Conservation (phyloP, 1,140 invertebrate genomes). For the Penaeus indicus region DNA sequence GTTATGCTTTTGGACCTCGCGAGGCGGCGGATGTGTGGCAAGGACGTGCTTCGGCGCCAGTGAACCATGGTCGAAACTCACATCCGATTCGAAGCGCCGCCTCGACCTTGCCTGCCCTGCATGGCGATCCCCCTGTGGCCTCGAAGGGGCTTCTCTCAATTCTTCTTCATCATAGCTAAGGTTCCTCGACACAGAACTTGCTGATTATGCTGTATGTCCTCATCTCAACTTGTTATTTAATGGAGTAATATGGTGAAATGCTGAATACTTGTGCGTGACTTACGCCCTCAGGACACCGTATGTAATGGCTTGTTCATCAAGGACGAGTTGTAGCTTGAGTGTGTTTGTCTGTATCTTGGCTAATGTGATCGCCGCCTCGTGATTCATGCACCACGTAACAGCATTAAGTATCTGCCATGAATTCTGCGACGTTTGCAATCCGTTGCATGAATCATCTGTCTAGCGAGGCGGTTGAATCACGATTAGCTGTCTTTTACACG, state of each 20-base stretch:
- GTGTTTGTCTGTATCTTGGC: too few species aligned
- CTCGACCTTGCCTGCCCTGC: not conserved
- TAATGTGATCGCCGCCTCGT: too few species aligned
- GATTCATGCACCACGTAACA: too few species aligned
- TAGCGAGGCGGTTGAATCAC: too few species aligned
- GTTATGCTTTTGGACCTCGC: slow-evolving; percentile 32
- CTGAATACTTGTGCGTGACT: slow-evolving; percentile 23
- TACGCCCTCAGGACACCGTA: not conserved
- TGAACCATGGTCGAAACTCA: not conserved
- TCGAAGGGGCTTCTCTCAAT: slow-evolving; percentile 9
- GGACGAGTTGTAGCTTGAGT: too few species aligned
- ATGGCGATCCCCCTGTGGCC: not conserved
- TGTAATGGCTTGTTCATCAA: too few species aligned
- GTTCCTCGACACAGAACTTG: slow-evolving; percentile 46
- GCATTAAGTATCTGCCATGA: too few species aligned
- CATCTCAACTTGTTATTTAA: slow-evolving; percentile 40
- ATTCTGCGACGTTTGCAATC: too few species aligned
- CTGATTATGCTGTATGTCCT: slow-evolving; percentile 42
- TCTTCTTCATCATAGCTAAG: slow-evolving; percentile 52
- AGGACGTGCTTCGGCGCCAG: not conserved
- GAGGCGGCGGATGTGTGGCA: slow-evolving; percentile 36
- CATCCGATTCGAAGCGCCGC: not conserved
- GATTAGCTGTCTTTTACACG: too few species aligned
- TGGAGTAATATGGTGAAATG: slow-evolving; percentile 41
- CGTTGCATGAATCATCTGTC: too few species aligned